Base-by-base conservation (phyloP, 2,113 vertebrate genomes). In the Eclectus roratus region DNA sequence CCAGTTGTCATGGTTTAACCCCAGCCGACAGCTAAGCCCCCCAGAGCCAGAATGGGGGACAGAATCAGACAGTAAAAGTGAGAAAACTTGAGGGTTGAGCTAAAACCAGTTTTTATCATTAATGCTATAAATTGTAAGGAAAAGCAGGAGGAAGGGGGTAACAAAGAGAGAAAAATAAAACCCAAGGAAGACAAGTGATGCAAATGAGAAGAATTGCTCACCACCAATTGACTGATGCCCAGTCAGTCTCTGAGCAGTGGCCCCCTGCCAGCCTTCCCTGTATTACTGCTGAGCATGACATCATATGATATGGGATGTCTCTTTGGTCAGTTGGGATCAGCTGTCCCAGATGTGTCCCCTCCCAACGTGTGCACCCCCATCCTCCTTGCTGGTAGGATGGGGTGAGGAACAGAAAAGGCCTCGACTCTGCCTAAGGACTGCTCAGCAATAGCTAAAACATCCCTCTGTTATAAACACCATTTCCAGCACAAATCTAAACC, bases 21-120 rank as follows among this genome's bases (percentile, higher is more conserved):
- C 27, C 29, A 69, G 16, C 16, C 7, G 8, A 35, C 66, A 79
- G 21, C 12, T 39, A 46, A 83, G 58, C 11, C 37, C 31, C n/a
- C 12, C 19, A n/a, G 1, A 9, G 0, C 0, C 5, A 13, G 25
- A 41, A 68, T 7, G 9, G 4, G 37, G 17, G 7, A 85, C 46
- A 86, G 33, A 78, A 37, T 7, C 37, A 27, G 31, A 86, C 10
- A 27, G 44, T 43, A 20, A 55, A 65, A n/a, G 49, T 55, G 28
- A 64, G 27, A 58, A 77, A 77, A 41, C 10, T 10, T 20, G 44
- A 21, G 33, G 23, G 27, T 17, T 55, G 41, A 65, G 35, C 17
- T 28, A 69, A 73, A 56, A 25, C 8, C 13, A 43, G 18, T 14
- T 28, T 46, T 58, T 58, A 58, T 58, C 21, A 35, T 35, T 35